Conservation (phyloP, 1,140 invertebrate genomes). For the Battus philenor region DNA sequence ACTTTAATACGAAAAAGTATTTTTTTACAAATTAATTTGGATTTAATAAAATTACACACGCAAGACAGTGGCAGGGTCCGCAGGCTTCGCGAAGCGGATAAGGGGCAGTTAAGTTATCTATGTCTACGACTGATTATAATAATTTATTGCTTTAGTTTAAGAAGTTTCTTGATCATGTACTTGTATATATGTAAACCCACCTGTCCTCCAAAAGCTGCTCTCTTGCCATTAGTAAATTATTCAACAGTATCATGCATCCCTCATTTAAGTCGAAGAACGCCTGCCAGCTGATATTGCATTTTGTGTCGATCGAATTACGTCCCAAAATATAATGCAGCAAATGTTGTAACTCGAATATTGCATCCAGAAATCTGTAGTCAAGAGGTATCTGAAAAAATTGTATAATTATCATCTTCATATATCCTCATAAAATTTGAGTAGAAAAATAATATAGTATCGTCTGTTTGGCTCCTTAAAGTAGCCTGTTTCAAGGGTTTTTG, state of each 20-base stretch:
- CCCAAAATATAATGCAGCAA: constrained; percentile 38
- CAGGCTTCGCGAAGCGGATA: too few relatives aligned
- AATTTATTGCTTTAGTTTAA: too few relatives aligned
- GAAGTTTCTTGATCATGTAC: neutral
- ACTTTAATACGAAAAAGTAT: too few relatives aligned
- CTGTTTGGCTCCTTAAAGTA: too few relatives aligned
- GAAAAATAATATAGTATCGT: too few relatives aligned
- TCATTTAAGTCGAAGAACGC: constrained; percentile 43
- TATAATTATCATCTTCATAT: neutral
- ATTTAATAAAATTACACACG: too few relatives aligned
- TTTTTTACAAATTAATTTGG: too few relatives aligned
- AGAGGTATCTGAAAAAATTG: constrained; percentile 45
- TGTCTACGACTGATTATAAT: constrained; percentile 2
- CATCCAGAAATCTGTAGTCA: constrained; percentile 56
- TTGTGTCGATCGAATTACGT: constrained; percentile 20
- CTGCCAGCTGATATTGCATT: constrained; percentile 39
- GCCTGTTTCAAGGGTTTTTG: too few relatives aligned
- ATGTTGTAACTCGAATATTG: constrained; percentile 51
- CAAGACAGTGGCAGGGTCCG: too few relatives aligned
- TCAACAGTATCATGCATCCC: constrained; percentile 39
- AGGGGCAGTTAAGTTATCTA: too few relatives aligned
- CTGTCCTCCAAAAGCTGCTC: constrained; percentile 62
- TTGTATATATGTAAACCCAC: constrained; percentile 25
- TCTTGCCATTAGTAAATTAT: constrained; percentile 46
- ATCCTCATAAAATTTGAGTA: too few relatives aligned